Evolutionary conservation across 2,113 vertebrate species (phyloP).

Genomic region (Etheostoma spectabile): DNA sequence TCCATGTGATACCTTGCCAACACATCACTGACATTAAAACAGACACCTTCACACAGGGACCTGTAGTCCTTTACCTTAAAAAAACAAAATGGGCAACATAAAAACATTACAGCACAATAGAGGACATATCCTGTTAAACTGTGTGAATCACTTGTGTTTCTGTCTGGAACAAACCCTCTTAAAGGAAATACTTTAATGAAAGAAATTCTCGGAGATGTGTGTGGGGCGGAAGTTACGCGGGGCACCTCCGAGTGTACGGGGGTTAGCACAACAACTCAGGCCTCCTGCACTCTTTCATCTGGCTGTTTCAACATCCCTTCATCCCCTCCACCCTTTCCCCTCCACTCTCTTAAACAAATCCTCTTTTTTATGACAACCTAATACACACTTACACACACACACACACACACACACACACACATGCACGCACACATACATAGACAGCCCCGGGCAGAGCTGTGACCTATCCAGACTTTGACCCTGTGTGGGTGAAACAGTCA

Average conservation of each 20-base stretch:
- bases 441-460: conserved; percentile 34
- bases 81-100: neutral
- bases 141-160: neutral
- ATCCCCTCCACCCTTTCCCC: conserved; percentile 44
- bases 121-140: neutral
- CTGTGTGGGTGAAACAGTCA: conserved; percentile 70
- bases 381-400: conserved; percentile 21
- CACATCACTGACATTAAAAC: too few species aligned
- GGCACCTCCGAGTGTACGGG: conserved; percentile 39
- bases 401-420: conserved; percentile 23
- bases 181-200: conserved; percentile 32
- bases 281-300: conserved; percentile 75
- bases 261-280: conserved; percentile 75
- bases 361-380: conserved; percentile 58
- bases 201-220: conserved; percentile 38
- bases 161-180: neutral
- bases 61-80: neutral
- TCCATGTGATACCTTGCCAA: conserved; percentile 5
- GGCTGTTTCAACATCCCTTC: conserved; percentile 63
- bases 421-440: conserved; percentile 15
- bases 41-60: conserved; percentile 3
- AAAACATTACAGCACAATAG: neutral
- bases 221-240: conserved; percentile 53
- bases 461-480: conserved; percentile 67
- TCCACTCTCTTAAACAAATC: conserved; percentile 70